Evolutionary conservation across 1,140 invertebrate genomes (phyloP).

Genomic region (Cecropterus lyciades): DNA sequence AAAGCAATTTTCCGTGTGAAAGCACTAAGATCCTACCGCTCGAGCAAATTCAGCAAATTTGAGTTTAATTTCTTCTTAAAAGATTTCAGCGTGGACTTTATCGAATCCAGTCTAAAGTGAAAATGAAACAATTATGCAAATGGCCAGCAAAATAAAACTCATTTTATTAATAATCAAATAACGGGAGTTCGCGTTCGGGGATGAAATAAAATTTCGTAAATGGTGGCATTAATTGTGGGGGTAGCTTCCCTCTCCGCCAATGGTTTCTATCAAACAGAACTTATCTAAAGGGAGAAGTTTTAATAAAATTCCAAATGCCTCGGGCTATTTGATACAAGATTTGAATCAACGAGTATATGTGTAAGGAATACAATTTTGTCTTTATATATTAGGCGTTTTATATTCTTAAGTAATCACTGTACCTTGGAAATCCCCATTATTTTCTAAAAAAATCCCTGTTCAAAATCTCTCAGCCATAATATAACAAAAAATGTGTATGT

Average conservation of each 20-base stretch:
- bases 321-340: slow-evolving; percentile 53
- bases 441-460: too few relatives aligned
- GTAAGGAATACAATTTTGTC: neutral
- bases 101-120: slow-evolving; percentile 62
- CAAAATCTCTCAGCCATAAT: too few relatives aligned
- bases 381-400: too few relatives aligned
- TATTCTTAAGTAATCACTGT: too few relatives aligned
- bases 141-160: slow-evolving; percentile 71
- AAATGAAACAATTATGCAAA: slow-evolving; percentile 81
- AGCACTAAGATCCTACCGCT: slow-evolving; percentile 23
- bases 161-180: slow-evolving; percentile 80
- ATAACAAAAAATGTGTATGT: too few relatives aligned
- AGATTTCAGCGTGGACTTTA: slow-evolving; percentile 48
- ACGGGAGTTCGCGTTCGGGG: slow-evolving; percentile 65
- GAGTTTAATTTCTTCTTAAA: slow-evolving; percentile 62
- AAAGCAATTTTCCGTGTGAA: slow-evolving; percentile 29
- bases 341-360: slow-evolving; percentile 39
- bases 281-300: slow-evolving; percentile 77
- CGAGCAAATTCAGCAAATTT: slow-evolving; percentile 30
- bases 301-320: slow-evolving; percentile 77
- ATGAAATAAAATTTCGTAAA: slow-evolving; percentile 80
- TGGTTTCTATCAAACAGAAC: slow-evolving; percentile 76
- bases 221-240: slow-evolving; percentile 72
- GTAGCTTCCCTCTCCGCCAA: slow-evolving; percentile 23
- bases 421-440: too few relatives aligned